These are phyloP conservation scores for Drosophila sechellia DNA, from an alignment of 1,140 invertebrate species.

Conservation along the genomic window DNA sequence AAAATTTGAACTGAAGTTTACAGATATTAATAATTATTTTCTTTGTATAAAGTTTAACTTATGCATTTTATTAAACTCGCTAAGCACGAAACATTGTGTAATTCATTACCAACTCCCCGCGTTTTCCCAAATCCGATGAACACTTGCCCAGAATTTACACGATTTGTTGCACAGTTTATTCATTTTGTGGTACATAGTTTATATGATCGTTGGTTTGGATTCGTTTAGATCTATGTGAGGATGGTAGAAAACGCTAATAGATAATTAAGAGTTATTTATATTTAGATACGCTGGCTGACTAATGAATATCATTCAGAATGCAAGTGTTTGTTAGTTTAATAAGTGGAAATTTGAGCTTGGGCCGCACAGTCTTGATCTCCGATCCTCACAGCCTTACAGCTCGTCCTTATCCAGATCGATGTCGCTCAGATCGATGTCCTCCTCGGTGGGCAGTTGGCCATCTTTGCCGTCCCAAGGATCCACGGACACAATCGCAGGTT, in stretches of 20 bases:
- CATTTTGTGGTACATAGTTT: slow-evolving; percentile 44
- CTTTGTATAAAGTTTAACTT: too few relatives aligned
- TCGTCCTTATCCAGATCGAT: slow-evolving; percentile 95
- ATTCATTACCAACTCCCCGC: background rate
- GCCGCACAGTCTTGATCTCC: slow-evolving; percentile 58
- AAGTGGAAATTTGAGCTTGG: slow-evolving; percentile 58
- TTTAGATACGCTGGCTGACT: slow-evolving; percentile 62
- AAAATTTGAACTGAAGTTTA: too few relatives aligned
- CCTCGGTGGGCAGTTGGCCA: slow-evolving; percentile 93
- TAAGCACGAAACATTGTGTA: background rate
- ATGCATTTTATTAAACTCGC: background rate
- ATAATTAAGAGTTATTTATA: slow-evolving; percentile 46
- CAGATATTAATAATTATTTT: too few relatives aligned
- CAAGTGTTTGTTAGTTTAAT: slow-evolving; percentile 28
- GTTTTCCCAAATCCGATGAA: background rate
- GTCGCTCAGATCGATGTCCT: slow-evolving; percentile 97
- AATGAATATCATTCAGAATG: slow-evolving; percentile 54
- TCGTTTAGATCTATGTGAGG: slow-evolving; percentile 42
- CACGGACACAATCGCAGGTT: slow-evolving; percentile 91
- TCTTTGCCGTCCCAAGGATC: slow-evolving; percentile 99
- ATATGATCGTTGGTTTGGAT: slow-evolving; percentile 49
- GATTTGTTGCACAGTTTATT: slow-evolving; percentile 44
- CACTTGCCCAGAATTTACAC: background rate
- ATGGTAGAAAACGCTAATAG: slow-evolving; percentile 54
- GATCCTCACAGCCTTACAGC: slow-evolving; percentile 86